Percentiles rank a stretch among this genome's conserved stretches.
Conservation (phyloP, 1,140 invertebrate genomes). For the Coenobita brevimanus region DNA sequence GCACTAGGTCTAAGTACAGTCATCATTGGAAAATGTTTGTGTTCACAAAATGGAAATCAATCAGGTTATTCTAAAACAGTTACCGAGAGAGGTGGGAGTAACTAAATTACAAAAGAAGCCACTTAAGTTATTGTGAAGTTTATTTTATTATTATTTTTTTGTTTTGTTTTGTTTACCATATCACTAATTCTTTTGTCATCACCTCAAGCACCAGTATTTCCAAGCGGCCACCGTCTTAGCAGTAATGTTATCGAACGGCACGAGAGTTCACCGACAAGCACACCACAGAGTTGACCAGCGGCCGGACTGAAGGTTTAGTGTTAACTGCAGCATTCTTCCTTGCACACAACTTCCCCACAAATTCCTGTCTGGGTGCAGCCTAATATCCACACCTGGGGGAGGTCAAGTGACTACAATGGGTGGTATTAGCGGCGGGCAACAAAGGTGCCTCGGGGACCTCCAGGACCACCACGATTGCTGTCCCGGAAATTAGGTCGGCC, state of each 20-base stretch:
- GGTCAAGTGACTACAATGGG: too few relatives aligned
- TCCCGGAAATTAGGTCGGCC: constrained; percentile 46
- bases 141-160: constrained; percentile 7
- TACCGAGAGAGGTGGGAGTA: constrained; percentile 43
- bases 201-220: constrained; percentile 60
- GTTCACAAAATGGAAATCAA: constrained; percentile 59
- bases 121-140: constrained; percentile 53
- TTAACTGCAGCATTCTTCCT: constrained; percentile 22
- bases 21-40: constrained; percentile 48
- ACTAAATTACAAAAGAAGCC: constrained; percentile 64
- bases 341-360: too few relatives aligned
- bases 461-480: constrained; percentile 52
- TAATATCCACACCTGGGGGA: too few relatives aligned
- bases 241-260: not conserved
- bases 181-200: constrained; percentile 39
- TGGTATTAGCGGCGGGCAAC: constrained; percentile 42
- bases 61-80: constrained; percentile 49
- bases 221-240: constrained; percentile 36
- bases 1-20: constrained; percentile 59
- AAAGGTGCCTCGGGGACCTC: constrained; percentile 43
- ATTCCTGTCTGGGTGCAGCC: too few relatives aligned
- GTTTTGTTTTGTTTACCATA: constrained; percentile 6
- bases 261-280: constrained; percentile 35
- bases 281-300: constrained; percentile 40
- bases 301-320: constrained; percentile 41